phyloP scores from a whole-genome alignment of 2,888 invertebrate genomes.

The Galeruca laticollis region DNA sequence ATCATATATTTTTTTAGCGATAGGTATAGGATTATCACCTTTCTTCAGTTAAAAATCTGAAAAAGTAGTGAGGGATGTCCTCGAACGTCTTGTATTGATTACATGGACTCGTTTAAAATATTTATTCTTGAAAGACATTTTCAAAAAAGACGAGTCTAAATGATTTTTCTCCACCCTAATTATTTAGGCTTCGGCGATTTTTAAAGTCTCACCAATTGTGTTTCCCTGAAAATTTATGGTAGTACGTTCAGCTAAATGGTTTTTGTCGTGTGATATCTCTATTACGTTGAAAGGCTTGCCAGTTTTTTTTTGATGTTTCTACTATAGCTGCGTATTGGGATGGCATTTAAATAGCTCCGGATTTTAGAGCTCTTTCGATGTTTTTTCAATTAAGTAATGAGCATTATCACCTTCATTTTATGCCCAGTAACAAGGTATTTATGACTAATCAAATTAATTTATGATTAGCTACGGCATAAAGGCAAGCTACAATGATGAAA shows the following conservation, averaged over 20 bases:
- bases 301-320: too few relatives aligned
- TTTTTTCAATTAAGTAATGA: slow-evolving; percentile 23
- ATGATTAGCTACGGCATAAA: slow-evolving; percentile 24
- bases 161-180: slow-evolving; percentile 26
- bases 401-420: slow-evolving; percentile 22
- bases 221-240: slow-evolving; percentile 21
- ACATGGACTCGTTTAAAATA: slow-evolving; percentile 19
- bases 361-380: slow-evolving; percentile 15
- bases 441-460: slow-evolving; percentile 26
- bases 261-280: too few relatives aligned
- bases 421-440: slow-evolving; percentile 25
- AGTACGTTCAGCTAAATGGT: too few relatives aligned
- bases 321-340: too few relatives aligned
- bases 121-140: slow-evolving; percentile 25
- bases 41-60: slow-evolving; percentile 25
- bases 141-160: slow-evolving; percentile 30
- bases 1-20: slow-evolving; percentile 25
- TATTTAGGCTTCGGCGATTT: too few relatives aligned
- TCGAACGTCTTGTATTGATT: slow-evolving; percentile 15
- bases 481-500: slow-evolving; percentile 29
- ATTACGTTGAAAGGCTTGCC: too few relatives aligned
- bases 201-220: slow-evolving; percentile 7
- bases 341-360: too few relatives aligned
- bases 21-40: slow-evolving; percentile 16
- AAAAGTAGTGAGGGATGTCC: slow-evolving; percentile 22